Evolutionary conservation across 2,797 vertebrate species (phyloP).

Genomic region (Melanotaenia nigrans): DNA sequence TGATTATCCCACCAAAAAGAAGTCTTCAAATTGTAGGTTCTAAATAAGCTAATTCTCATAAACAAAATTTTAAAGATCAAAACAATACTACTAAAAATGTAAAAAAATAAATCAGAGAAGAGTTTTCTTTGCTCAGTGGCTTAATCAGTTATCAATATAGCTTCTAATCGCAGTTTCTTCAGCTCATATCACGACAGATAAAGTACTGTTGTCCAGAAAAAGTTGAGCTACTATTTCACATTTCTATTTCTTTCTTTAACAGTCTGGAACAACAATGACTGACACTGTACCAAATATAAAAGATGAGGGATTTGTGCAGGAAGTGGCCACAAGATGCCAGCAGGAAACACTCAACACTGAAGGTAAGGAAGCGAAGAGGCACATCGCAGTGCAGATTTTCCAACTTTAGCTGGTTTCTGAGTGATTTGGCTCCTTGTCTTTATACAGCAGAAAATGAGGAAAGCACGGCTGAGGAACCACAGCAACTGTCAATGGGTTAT

Average conservation of each 20-base stretch:
- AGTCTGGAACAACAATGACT: conserved; percentile 31
- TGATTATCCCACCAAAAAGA: no score
- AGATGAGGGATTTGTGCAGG: conserved; percentile 58
- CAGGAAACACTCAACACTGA: conserved; percentile 24
- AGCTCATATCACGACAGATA: background rate
- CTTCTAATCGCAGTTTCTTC: background rate
- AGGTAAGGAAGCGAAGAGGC: conserved; percentile 38
- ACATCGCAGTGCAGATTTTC: background rate
- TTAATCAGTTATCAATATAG: background rate
- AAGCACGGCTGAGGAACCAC: conserved; percentile 22
- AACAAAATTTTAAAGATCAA: background rate
- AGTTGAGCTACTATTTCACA: conserved; percentile 8
- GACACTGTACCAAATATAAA: conserved; percentile 57
- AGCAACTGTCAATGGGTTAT: conserved; percentile 23
- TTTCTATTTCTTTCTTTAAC: background rate
- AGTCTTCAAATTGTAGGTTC: no score
- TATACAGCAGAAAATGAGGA: conserved; percentile 46
- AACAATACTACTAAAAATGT: background rate
- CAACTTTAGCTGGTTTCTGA: conserved; percentile 5
- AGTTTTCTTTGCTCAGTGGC: background rate
- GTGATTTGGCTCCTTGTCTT: conserved; percentile 18
- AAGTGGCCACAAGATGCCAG: conserved; percentile 29
- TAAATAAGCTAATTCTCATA: background rate
- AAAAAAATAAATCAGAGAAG: background rate
- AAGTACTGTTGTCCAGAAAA: conserved; percentile 1